phyloP scores from a whole-genome alignment of 92 coral and sea anemone genomes.

The Chrysogorgia sp. region DNA sequence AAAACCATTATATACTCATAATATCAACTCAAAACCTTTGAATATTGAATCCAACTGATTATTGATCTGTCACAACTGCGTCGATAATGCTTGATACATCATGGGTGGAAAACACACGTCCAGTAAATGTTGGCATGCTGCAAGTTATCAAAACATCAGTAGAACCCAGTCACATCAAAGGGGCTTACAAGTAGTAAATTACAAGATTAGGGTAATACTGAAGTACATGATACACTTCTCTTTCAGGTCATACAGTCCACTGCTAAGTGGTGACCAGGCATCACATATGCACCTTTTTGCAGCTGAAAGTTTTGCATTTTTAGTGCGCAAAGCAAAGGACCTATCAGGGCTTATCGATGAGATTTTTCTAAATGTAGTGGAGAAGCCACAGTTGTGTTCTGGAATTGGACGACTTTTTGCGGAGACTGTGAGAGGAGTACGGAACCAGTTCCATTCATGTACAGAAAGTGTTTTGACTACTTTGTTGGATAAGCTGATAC shows the following conservation, averaged over 20 bases:
- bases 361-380: conserved; percentile 57
- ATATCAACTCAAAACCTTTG: no score
- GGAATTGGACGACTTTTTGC: conserved; percentile 84
- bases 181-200: no score
- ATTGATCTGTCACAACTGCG: no score
- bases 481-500: conserved; percentile 74
- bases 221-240: neutral
- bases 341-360: conserved; percentile 61
- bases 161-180: no score
- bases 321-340: conserved; percentile 79
- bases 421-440: conserved; percentile 86
- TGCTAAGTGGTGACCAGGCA: conserved; percentile 71
- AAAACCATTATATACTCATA: no score
- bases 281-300: conserved; percentile 88
- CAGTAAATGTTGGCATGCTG: no score
- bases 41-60: no score
- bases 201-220: no score
- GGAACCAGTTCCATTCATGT: conserved; percentile 84
- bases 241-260: conserved; percentile 75
- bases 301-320: conserved; percentile 96
- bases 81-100: no score
- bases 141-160: no score
- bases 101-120: no score
- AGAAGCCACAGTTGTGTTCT: conserved; percentile 64
- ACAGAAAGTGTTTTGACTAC: conserved; percentile 69